These are phyloP conservation scores for Hyperopisus bebe DNA, from an alignment of 2,113 vertebrate species.

Conservation along the genomic window DNA sequence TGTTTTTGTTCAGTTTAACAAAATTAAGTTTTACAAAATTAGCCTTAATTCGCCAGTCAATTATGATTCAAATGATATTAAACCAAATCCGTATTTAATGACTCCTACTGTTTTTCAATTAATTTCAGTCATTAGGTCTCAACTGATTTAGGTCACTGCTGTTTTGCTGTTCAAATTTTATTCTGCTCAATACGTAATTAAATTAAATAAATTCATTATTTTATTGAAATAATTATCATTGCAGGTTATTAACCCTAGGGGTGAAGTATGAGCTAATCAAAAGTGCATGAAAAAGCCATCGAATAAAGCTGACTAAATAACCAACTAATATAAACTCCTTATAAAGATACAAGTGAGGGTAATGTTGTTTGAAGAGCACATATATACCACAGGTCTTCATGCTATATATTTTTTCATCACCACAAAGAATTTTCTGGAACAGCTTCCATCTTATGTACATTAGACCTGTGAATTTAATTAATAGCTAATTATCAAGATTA, in stretches of 20 bases:
- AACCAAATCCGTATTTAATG: neutral
- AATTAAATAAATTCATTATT: neutral
- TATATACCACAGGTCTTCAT: neutral
- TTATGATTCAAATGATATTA: neutral
- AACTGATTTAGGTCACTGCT: neutral
- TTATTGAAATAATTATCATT: neutral
- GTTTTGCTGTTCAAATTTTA: neutral
- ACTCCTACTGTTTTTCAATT: neutral
- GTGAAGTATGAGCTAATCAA: neutral
- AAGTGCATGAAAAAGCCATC: neutral
- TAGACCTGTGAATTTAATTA: neutral
- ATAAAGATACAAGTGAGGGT: neutral
- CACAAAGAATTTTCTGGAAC: neutral
- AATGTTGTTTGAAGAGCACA: neutral
- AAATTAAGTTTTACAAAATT: neutral
- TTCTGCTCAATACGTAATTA: neutral
- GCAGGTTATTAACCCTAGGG: neutral
- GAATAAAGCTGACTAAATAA: neutral
- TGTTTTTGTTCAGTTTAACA: neutral
- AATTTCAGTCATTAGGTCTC: neutral
- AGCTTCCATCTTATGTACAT: neutral
- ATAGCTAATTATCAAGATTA: neutral
- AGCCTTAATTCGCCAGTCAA: neutral
- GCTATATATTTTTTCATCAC: neutral
- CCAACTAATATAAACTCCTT: neutral